Evolutionary conservation across 2,888 invertebrate genomes (phyloP).

Genomic region (Ommatoiulus sabulosus): DNA sequence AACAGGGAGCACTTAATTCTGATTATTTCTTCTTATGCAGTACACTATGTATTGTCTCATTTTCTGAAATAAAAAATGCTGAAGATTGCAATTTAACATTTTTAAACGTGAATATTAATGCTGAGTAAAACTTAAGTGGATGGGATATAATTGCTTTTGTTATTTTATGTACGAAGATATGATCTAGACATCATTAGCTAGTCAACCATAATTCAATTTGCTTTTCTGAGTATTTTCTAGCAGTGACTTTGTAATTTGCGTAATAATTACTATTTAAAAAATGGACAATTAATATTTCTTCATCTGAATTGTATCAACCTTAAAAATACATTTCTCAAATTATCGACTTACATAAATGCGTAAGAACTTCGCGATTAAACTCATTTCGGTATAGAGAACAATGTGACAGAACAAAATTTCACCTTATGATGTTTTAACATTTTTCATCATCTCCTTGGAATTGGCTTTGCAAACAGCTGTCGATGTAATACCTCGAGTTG

Average conservation of each 20-base stretch:
- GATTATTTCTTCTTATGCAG: not conserved
- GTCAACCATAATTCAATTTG: not conserved
- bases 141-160: not conserved
- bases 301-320: not conserved
- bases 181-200: not conserved
- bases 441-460: too few species aligned
- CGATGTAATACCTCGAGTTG: not conserved
- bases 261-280: not conserved
- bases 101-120: not conserved
- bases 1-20: not conserved
- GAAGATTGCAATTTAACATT: not conserved
- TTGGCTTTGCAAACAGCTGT: not conserved
- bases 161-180: not conserved
- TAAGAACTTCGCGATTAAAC: not conserved
- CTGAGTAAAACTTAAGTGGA: not conserved
- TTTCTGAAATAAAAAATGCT: not conserved
- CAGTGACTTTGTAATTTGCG: not conserved
- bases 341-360: not conserved
- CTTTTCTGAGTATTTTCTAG: not conserved
- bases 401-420: too few species aligned
- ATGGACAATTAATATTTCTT: not conserved
- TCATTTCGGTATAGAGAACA: not conserved
- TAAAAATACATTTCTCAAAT: not conserved
- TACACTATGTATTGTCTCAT: not conserved
- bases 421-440: too few species aligned